These are phyloP conservation scores for Haliaeetus leucogaster DNA, from an alignment of 2,113 vertebrate species.

Conservation along the genomic window DNA sequence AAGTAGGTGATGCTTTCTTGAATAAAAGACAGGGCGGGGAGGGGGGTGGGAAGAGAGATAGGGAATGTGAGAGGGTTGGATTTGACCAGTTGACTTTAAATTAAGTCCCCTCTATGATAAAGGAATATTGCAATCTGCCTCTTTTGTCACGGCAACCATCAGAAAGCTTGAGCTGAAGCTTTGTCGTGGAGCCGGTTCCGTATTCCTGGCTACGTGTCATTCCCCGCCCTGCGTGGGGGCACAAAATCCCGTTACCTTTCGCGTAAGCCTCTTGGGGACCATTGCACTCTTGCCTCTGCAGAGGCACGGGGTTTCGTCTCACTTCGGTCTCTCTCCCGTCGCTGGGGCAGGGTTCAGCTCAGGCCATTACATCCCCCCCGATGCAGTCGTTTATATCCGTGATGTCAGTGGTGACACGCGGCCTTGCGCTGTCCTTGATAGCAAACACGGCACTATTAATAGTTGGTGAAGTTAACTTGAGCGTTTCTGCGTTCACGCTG, in stretches of 20 bases:
- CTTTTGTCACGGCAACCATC: neutral
- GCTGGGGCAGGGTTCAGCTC: neutral
- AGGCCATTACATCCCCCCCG: neutral
- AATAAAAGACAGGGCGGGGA: neutral
- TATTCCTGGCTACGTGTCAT: neutral
- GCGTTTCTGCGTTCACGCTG: fast-evolving
- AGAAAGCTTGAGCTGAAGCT: neutral
- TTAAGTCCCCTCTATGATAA: neutral
- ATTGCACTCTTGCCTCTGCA: neutral
- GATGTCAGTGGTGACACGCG: neutral
- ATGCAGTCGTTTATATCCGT: neutral
- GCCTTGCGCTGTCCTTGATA: slow-evolving; percentile 20
- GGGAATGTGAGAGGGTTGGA: neutral
- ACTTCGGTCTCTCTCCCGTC: neutral
- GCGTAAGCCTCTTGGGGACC: neutral
- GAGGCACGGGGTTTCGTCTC: neutral
- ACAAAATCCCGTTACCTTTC: neutral
- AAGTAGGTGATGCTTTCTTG: neutral
- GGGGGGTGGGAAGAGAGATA: too few relatives aligned
- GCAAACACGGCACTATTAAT: neutral
- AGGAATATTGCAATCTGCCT: neutral
- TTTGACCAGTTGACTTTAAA: neutral
- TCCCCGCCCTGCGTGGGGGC: neutral
- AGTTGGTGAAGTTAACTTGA: neutral
- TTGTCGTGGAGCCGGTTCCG: fast-evolving